Base-by-base conservation (phyloP, 2,888 invertebrate genomes). In the Mermis nigrescens region DNA sequence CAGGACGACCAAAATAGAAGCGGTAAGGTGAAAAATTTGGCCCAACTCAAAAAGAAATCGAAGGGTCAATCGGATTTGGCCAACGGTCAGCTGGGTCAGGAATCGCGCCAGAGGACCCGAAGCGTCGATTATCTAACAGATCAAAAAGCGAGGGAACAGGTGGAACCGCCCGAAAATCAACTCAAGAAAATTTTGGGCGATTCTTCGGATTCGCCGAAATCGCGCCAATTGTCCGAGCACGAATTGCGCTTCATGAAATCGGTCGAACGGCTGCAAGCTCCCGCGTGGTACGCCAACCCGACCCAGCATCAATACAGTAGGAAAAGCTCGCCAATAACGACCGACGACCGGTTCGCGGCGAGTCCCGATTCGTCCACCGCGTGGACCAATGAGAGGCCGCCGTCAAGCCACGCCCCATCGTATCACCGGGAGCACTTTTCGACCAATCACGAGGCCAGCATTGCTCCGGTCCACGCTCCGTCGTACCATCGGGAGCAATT, bases 81-180 rank as follows among this genome's bases (percentile, higher is more conserved):
- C 38, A 19, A 38, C 7, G 19, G 19, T 4, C 24, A 12, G 24
- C 7, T 12, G 19, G 24, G 7, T 48, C 4, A 12, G 4, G 48
- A 48, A 4, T n/a, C 19, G 19, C 48, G 24, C 48, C 19, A 12
- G 19, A 63, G 71, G 29, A 69, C 70, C 54, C 68, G 69, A 57
- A 66, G 66, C 31, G 71, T 70, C 19, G 71, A 71, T 59, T 72
- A 70, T 61, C 60, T 71, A 52, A 68, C 70, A 67, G 70, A 71
- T 62, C 63, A 67, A 58, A 69, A 69, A 59, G 62, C 63, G n/a
- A 67, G 71, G 22, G 71, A 71, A 58, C 69, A 68, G 51, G 63
- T 66, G 0, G 67, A 65, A 54, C 65, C 69, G 4, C 71, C 71
- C 2, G 71, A 71, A 62, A 71, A 71, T 58, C 66, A 72, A 55